Evolutionary conservation across 2,888 invertebrate genomes (phyloP).

Genomic region (Isotomurus palustris): DNA sequence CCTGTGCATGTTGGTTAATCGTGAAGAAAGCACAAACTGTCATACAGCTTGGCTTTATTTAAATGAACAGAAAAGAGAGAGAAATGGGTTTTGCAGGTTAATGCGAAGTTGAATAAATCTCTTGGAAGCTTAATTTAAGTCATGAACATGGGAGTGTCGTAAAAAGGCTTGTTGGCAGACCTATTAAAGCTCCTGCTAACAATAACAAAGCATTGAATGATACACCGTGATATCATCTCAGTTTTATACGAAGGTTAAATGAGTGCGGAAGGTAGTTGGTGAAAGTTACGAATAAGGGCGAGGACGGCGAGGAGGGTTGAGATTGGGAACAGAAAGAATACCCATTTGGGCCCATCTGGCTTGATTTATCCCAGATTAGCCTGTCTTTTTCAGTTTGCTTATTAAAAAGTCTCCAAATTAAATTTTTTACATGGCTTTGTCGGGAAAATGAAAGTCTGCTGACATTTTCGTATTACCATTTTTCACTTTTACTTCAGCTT

Average conservation of each 20-base stretch:
- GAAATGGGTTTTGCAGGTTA: neutral
- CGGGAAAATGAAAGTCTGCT: too few relatives aligned
- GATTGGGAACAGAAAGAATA: neutral
- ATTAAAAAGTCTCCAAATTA: slow-evolving; percentile 14
- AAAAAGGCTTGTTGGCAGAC: neutral
- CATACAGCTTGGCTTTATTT: too few relatives aligned
- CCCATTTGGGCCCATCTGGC: slow-evolving; percentile 6
- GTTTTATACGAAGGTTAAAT: too few relatives aligned
- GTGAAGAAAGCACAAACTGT: too few relatives aligned
- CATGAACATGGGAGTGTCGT: neutral
- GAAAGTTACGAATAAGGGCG: neutral
- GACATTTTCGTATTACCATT: too few relatives aligned
- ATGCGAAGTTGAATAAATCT: slow-evolving; percentile 8
- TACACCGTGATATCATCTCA: too few relatives aligned
- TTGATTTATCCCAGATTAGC: slow-evolving; percentile 11
- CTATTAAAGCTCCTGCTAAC: too few relatives aligned
- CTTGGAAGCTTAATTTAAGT: slow-evolving; percentile 11
- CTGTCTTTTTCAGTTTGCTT: slow-evolving; percentile 2
- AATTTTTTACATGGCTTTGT: slow-evolving; percentile 4
- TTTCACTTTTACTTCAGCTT: too few relatives aligned
- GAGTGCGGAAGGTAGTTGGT: too few relatives aligned
- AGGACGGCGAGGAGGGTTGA: neutral
- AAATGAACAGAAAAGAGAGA: neutral
- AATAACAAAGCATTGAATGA: too few relatives aligned
- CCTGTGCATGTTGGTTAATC: too few relatives aligned